These are phyloP conservation scores for Frankliniella intonsa DNA, from an alignment of 2,888 invertebrate genomes.

Conservation along the genomic window DNA sequence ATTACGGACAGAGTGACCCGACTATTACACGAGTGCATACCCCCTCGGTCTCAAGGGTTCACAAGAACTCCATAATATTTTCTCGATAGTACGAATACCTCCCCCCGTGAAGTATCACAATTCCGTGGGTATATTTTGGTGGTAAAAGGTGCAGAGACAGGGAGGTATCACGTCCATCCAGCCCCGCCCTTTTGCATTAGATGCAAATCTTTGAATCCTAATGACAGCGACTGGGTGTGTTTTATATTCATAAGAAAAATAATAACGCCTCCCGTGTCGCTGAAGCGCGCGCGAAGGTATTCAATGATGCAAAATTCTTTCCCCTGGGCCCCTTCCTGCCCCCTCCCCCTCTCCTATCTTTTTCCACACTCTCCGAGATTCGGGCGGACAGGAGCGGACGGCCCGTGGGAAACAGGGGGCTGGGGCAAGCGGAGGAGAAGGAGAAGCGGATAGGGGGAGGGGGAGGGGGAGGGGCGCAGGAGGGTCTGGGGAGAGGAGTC, in stretches of 20 bases:
- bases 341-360: background rate
- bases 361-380: background rate
- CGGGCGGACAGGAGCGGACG: background rate
- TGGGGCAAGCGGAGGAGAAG: no score
- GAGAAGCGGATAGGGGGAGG: background rate
- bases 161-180: background rate
- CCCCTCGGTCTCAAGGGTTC: no score
- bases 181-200: background rate
- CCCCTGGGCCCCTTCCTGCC: background rate
- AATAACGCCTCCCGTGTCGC: slow-evolving; percentile 9
- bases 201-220: slow-evolving; percentile 25
- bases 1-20: no score
- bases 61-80: no score
- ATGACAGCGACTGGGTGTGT: slow-evolving; percentile 21
- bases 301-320: slow-evolving; percentile 25
- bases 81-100: no score
- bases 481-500: no score
- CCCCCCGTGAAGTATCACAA: no score
- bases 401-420: no score
- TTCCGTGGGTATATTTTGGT: no score
- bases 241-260: slow-evolving; percentile 27
- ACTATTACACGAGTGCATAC: no score
- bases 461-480: background rate
- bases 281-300: background rate
- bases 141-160: background rate